These are phyloP conservation scores for Pasiphila rectangulata DNA, from an alignment of 2,888 invertebrate species.

Conservation along the genomic window DNA sequence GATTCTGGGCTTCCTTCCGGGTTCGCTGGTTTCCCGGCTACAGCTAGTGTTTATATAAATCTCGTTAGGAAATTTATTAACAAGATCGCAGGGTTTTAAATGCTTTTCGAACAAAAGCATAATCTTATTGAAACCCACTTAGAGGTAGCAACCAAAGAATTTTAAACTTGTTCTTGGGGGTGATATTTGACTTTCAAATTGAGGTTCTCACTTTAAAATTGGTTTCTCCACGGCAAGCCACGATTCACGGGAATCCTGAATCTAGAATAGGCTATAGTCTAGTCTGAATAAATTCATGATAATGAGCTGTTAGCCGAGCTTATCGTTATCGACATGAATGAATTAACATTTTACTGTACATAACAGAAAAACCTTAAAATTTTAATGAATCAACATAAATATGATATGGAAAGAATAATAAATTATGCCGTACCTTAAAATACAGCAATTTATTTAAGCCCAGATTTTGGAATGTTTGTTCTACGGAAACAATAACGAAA, in stretches of 20 bases:
- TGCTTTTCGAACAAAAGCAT: neutral
- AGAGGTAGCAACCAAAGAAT: constrained; percentile 9
- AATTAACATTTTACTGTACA: too few species aligned
- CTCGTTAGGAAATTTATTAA: neutral
- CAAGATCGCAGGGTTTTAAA: neutral
- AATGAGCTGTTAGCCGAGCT: constrained; percentile 22
- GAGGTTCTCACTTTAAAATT: constrained; percentile 40
- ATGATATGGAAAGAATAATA: too few species aligned
- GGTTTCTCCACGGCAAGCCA: constrained; percentile 30
- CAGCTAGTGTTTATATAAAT: too few species aligned
- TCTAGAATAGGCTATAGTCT: constrained; percentile 22
- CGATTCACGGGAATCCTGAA: constrained; percentile 15
- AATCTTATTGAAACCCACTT: constrained; percentile 1
- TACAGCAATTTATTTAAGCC: too few species aligned
- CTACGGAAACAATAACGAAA: too few species aligned
- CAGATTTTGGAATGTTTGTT: too few species aligned
- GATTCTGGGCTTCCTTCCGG: too few species aligned
- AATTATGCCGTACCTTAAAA: too few species aligned
- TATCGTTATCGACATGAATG: too few species aligned
- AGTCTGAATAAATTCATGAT: constrained; percentile 35
- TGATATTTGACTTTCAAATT: constrained; percentile 56
- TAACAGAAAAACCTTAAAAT: too few species aligned
- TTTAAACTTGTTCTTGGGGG: constrained; percentile 18
- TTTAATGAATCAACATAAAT: too few species aligned
- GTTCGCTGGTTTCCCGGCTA: too few species aligned